Evolutionary conservation across 2,797 vertebrate species (phyloP), one percentile per base, ranked within the genome.

Genomic region (Percopsis omiscomaycus): DNA sequence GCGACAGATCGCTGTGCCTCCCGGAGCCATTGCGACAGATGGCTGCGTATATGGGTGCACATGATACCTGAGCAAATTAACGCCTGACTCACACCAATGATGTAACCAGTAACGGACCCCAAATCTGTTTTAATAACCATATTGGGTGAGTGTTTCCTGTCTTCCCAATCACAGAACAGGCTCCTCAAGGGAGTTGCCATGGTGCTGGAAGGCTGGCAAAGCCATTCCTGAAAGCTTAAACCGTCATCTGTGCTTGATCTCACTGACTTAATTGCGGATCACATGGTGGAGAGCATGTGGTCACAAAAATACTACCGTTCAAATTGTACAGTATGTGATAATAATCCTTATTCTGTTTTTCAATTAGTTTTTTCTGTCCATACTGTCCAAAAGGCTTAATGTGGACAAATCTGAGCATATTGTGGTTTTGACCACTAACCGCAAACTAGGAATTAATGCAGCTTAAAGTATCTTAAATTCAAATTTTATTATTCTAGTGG

Each of bases 51-150:
- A 75, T 79, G 66, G 60, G 71, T 55, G 84, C 77, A 64, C 85
- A 79, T 80, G 79, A 90, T 90, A 92, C 90, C 91, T 89, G 88
- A 88, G 83, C n/a, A 81, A 85, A 86, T 73, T 80, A 56, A 52
- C 49, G 69, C 77, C 66, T 92, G 92, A 92, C 89, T 93, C 92
- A 91, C 85, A 46, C 65, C 64, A 55, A 73, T 79, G 85, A 86
- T 86, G 89, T 82, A 78, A 83, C 82, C 82, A 79, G 88, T 78
- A 87, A 76, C 74, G 81, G 86, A 83, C 77, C 78, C 79, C 69
- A 77, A 78, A 88, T 81, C 82, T 68, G 86, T 55, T 86, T 79
- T 60, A 63, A 66, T 49, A 37, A 68, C 88, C 86, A 82, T 84
- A 87, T 85, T 84, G 77, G 86, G 85, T 67, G 76, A 67, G 82